Evolutionary conservation across 2,113 vertebrate genomes (phyloP), one percentile per base, ranked within the genome.

Genomic region (Colistium nudipinnis): DNA sequence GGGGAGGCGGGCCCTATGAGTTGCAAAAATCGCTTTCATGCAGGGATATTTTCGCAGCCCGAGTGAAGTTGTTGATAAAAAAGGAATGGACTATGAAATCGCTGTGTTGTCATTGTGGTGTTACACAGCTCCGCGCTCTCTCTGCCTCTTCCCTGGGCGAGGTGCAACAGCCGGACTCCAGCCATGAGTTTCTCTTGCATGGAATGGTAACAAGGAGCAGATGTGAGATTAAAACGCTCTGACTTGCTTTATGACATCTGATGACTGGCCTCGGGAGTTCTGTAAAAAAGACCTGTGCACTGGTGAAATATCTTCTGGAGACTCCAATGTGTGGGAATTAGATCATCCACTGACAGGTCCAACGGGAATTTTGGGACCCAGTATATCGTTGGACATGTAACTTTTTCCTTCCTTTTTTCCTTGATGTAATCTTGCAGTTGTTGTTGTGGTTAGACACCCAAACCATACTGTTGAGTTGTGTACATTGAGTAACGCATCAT

Each of bases 171-270:
- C 61, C 77, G 25, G 78, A 82, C 79, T 76, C 81, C 77, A 76
- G 68, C 62, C 81, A 80, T 53, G 66, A 80, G 64, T 89, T 86
- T 79, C 63, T 81, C 88, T 83, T 89, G 81, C 80, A 86, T 87
- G 88, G 88, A 89, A 90, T 74, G 81, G 79, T 92, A 93, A 94
- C 81, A 81, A 86, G 85, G 71, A 90, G 86, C 93, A 94, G 92
- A 93, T 93, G 92, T 92, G 86, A 89, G 84, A 92, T 93, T 92
- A 90, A 91, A 92, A 91, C 85, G 83, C 87, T 87, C 83, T 88
- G 80, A 84, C 90, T 88, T 62, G 64, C 80, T 88, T 90, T 90
- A 89, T 91, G 88, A 93, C 90, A 87, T 82, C 89, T 91, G 92
- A 91, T 87, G 87, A 82, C 86, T 81, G 74, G 81, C 91, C 90